Conservation (phyloP, 2,113 vertebrate genomes). For the Catagonus wagneri region DNA sequence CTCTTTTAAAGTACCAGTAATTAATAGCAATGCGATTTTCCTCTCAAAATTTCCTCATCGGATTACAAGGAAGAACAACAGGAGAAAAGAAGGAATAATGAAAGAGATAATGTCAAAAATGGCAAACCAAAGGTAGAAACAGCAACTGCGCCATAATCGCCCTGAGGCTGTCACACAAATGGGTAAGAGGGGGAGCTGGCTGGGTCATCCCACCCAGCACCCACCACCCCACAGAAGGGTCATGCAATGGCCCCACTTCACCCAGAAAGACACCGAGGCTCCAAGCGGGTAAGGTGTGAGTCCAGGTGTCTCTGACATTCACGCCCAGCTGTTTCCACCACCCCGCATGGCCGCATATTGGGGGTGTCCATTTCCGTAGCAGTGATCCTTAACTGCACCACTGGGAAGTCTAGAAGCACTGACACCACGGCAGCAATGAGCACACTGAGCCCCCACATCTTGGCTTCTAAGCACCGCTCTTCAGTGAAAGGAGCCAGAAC, state of each 20-base stretch:
- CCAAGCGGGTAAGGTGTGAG: neutral
- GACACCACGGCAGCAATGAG: rapidly evolving
- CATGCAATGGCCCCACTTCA: no score
- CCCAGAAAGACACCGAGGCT: neutral
- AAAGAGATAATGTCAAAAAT: neutral
- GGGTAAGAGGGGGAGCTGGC: neutral
- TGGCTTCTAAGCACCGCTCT: neutral
- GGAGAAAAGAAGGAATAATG: neutral
- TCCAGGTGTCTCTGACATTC: neutral
- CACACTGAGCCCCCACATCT: neutral
- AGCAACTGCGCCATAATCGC: neutral
- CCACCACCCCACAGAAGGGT: rapidly evolving
- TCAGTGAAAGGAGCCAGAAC: neutral
- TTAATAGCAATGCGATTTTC: neutral
- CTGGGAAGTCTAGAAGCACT: neutral
- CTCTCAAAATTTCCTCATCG: neutral
- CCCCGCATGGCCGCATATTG: neutral
- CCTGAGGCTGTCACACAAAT: no score
- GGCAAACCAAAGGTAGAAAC: neutral
- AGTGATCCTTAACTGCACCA: neutral
- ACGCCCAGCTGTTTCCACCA: neutral
- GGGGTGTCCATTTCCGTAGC: neutral
- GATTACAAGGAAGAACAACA: neutral
- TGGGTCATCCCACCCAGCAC: rapidly evolving
- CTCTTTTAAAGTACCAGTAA: neutral